phyloP scores from a whole-genome alignment of 2,113 vertebrate genomes.

The Cygnus atratus region DNA sequence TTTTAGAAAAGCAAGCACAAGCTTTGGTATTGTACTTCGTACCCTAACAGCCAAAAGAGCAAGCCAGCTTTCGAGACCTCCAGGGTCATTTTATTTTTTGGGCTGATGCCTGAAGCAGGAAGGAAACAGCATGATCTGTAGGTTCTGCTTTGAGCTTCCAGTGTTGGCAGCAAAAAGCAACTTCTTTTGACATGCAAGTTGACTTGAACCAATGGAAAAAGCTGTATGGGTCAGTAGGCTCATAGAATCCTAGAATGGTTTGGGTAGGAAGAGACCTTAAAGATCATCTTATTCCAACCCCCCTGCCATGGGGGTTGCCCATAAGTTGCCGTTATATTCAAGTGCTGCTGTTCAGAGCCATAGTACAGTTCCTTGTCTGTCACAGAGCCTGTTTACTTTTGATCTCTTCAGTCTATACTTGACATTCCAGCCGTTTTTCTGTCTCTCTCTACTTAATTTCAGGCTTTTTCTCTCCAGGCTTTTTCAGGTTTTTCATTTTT shows the following conservation, averaged over 20 bases:
- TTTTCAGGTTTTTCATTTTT: slow-evolving; percentile 69
- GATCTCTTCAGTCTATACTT: neutral
- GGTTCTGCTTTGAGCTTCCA: slow-evolving; percentile 42
- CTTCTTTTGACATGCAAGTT: neutral
- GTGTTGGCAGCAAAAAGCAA: neutral
- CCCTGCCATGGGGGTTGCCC: no score
- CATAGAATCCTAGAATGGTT: no score
- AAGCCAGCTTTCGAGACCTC: slow-evolving; percentile 40
- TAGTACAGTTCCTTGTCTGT: neutral
- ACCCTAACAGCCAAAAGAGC: slow-evolving; percentile 18
- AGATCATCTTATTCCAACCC: no score
- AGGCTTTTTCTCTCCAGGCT: slow-evolving; percentile 15
- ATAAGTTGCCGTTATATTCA: neutral
- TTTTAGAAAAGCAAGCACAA: neutral
- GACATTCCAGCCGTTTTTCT: slow-evolving; percentile 27
- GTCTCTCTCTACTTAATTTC: slow-evolving; percentile 31
- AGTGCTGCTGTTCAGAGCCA: neutral
- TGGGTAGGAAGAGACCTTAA: no score
- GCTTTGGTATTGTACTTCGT: neutral
- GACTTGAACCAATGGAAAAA: slow-evolving; percentile 41
- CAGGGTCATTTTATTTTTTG: slow-evolving; percentile 61
- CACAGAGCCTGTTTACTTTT: neutral
- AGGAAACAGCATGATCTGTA: slow-evolving; percentile 53
- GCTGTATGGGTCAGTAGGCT: neutral
- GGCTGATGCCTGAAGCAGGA: slow-evolving; percentile 45